Percentiles rank a stretch among this genome's conserved stretches.
phyloP scores from a whole-genome alignment of 2,888 invertebrate genomes.

The Volucella zonaria region DNA sequence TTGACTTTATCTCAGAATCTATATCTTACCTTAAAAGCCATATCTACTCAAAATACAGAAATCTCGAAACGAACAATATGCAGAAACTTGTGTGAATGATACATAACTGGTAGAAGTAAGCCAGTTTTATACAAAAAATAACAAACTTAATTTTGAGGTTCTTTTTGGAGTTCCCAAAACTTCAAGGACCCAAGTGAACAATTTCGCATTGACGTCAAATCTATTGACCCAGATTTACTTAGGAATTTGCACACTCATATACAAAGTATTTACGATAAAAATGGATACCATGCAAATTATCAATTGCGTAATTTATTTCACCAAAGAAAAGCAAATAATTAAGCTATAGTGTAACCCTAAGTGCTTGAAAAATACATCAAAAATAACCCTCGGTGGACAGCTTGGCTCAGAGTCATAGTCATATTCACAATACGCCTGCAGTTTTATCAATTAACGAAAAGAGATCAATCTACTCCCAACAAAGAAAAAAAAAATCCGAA shows the following conservation, averaged over 20 bases:
- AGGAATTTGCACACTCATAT: slow-evolving; percentile 29
- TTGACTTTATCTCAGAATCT: too few species aligned
- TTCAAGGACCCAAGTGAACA: slow-evolving; percentile 14
- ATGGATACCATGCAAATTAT: slow-evolving; percentile 26
- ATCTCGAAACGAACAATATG: too few species aligned
- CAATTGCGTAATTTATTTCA: slow-evolving; percentile 40
- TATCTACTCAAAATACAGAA: too few species aligned
- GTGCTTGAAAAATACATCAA: slow-evolving; percentile 12
- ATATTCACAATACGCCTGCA: not conserved
- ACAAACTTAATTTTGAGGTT: not conserved
- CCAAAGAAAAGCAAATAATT: slow-evolving; percentile 33
- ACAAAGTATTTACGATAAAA: slow-evolving; percentile 12
- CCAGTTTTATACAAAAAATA: not conserved
- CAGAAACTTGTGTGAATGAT: too few species aligned
- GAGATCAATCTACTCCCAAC: slow-evolving; percentile 41
- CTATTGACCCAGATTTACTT: slow-evolving; percentile 40
- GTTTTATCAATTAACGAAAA: slow-evolving; percentile 14
- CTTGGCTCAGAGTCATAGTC: slow-evolving; percentile 3
- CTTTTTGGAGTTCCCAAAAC: not conserved
- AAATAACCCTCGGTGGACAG: slow-evolving; percentile 29
- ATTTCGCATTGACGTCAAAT: slow-evolving; percentile 8
- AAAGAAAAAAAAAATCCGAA: slow-evolving; percentile 21
- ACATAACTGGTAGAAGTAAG: not conserved
- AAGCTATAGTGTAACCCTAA: slow-evolving; percentile 23
- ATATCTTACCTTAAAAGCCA: too few species aligned